Base-by-base conservation (phyloP, 2,113 vertebrate species). In the Microcebus lehilahytsara region DNA sequence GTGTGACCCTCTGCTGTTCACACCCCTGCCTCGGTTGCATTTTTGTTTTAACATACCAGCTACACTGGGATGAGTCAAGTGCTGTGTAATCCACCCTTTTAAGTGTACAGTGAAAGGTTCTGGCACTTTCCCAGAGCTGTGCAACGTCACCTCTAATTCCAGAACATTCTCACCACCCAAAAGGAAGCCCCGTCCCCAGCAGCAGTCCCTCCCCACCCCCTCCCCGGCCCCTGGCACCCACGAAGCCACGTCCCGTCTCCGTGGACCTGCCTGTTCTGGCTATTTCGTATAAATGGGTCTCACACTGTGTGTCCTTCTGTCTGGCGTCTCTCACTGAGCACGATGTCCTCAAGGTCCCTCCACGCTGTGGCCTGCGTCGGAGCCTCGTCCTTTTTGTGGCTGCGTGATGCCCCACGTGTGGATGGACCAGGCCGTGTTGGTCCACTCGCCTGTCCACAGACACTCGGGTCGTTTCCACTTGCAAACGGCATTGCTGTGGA, bases 391-490 rank as follows among this genome's bases (percentile, higher is more conserved):
- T 30, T 64, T 6, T n/a, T 22, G 2, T 6, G 23, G 62, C 22
- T 0, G 42, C 53, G 14, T 11, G 0, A 4, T 9, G 5, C 0
- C 46, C 27, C 30, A 1, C 0, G 1, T 10, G 1, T 23, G 30
- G 42, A 16, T 9, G 69, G 0, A 19, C 25, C 8, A 13, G 6
- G 2, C 2, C 6, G 49, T 25, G 34, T 40, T 13, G 51, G 16
- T 34, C 40, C 40, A 6, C 14, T 8, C 46, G 5, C 2, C 75
- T 0, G 2, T 17, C 1, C 1, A 1, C 27, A 51, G 40, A 13
- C 34, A 20, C 40, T n/a, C 10, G 20, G 11, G 49, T 49, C 30
- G 10, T 84, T n/a, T 10, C 37, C 72, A 10, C 19, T 32, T 32
- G 23, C 0, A 42, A 51, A 6, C 7, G 6, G 30, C n/a, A 10